A percentile compares a stretch with the other conserved stretches of the same genome.
Evolutionary conservation across 2,888 invertebrate species (phyloP).

Genomic region (Brachyopa scutellaris): DNA sequence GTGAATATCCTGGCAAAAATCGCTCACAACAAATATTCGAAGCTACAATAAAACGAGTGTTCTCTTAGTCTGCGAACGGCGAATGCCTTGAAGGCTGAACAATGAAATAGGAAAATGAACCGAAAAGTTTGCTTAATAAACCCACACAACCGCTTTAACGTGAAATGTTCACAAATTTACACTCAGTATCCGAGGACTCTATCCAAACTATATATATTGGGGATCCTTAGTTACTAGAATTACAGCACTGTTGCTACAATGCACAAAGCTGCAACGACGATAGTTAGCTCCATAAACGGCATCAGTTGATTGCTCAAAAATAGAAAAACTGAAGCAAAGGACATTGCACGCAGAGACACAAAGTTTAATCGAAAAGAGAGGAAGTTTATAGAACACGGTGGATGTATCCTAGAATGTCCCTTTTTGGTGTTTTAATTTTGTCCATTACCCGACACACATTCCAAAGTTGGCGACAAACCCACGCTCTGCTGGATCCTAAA

Average conservation of each 20-base stretch:
- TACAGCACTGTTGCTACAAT: slow-evolving; percentile 16
- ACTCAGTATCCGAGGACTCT: slow-evolving; percentile 21
- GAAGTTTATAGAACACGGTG: slow-evolving; percentile 33
- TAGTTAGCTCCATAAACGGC: slow-evolving; percentile 21
- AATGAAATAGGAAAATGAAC: slow-evolving; percentile 30
- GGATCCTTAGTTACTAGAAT: neutral
- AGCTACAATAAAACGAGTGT: slow-evolving; percentile 6
- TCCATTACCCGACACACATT: slow-evolving; percentile 43
- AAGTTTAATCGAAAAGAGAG: neutral
- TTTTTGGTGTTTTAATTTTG: slow-evolving; percentile 48
- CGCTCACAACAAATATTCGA: neutral
- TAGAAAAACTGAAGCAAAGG: slow-evolving; percentile 11
- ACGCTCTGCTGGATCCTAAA: neutral
- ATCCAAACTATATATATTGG: no score
- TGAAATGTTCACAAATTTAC: slow-evolving; percentile 41
- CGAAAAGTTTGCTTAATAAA: slow-evolving; percentile 38
- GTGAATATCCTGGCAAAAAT: slow-evolving; percentile 21
- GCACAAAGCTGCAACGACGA: slow-evolving; percentile 24
- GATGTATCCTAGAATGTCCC: slow-evolving; percentile 34
- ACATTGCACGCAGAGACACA: slow-evolving; percentile 5
- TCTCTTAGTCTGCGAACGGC: slow-evolving; percentile 16
- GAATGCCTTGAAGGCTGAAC: slow-evolving; percentile 11
- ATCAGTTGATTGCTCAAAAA: slow-evolving; percentile 36
- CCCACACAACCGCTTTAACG: slow-evolving; percentile 24
- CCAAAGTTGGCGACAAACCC: slow-evolving; percentile 36